Conservation (phyloP, 2,888 invertebrate genomes). For the Ormyrus labotus region DNA sequence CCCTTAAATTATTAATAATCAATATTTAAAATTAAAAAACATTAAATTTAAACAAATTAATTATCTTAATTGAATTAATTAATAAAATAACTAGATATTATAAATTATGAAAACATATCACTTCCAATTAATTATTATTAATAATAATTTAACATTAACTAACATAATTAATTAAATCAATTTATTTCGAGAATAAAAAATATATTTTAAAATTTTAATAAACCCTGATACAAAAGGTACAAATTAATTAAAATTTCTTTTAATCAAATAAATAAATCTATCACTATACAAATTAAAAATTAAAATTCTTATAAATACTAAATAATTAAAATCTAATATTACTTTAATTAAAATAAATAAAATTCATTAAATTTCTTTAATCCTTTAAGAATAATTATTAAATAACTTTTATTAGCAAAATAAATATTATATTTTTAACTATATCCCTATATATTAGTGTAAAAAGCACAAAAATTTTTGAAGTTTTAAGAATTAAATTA, state of each 20-base stretch:
- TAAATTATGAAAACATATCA: conserved; percentile 82
- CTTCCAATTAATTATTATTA: conserved; percentile 80
- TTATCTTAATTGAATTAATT: conserved; percentile 78
- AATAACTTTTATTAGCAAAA: conserved; percentile 78
- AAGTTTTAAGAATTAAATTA: too few species aligned
- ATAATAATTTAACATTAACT: conserved; percentile 81
- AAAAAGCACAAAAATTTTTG: too few species aligned
- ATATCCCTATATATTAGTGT: too few species aligned
- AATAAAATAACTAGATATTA: conserved; percentile 84
- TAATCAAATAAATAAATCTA: too few species aligned
- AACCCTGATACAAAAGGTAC: conserved; percentile 87
- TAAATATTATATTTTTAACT: conserved; percentile 74
- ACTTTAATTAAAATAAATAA: too few species aligned
- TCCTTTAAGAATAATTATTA: conserved; percentile 77
- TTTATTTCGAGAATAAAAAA: conserved; percentile 79
- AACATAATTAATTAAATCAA: conserved; percentile 80
- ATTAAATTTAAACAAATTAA: conserved; percentile 71
- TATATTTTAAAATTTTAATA: conserved; percentile 77
- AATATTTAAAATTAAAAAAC: conserved; percentile 65
- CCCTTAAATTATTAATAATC: conserved; percentile 78
- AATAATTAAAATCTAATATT: too few species aligned
- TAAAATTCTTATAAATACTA: too few species aligned
- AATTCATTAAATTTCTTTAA: too few species aligned
- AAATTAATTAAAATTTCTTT: conserved; percentile 78
- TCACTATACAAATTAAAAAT: too few species aligned